Percentiles rank a stretch among this genome's conserved stretches.
phyloP scores from a whole-genome alignment of 2,888 invertebrate genomes.

The Cephus pulcher region DNA sequence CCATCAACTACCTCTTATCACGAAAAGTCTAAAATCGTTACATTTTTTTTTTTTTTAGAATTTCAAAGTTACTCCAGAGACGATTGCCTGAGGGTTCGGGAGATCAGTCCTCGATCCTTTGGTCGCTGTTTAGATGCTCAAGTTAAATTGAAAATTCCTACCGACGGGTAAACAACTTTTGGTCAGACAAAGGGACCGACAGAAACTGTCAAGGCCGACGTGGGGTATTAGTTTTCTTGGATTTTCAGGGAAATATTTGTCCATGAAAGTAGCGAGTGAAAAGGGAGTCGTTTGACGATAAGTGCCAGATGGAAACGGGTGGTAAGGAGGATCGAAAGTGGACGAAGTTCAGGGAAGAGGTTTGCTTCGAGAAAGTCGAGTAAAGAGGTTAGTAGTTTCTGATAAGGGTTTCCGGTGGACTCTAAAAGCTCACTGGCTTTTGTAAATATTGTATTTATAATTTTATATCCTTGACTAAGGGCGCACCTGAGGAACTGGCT shows the following conservation, averaged over 20 bases:
- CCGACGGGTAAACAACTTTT: background rate
- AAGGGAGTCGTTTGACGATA: background rate
- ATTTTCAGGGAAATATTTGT: background rate
- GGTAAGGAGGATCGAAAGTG: background rate
- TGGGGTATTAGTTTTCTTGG: background rate
- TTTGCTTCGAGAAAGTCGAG: background rate
- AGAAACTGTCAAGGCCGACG: background rate
- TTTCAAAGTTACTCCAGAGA: background rate
- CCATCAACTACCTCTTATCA: too few relatives aligned
- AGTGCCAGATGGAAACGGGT: background rate
- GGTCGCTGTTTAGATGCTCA: background rate
- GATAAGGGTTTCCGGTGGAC: background rate
- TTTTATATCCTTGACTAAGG: background rate
- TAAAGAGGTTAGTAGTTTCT: background rate
- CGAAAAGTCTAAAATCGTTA: background rate
- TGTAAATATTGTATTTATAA: background rate
- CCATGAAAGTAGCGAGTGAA: background rate
- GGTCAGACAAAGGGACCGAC: background rate
- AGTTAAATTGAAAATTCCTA: background rate
- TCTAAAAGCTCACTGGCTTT: background rate
- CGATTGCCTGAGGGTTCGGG: background rate
- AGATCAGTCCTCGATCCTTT: background rate
- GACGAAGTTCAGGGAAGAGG: background rate
- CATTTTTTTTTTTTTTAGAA: background rate
- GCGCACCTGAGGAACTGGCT: conserved; percentile 21